These are phyloP conservation scores for Mohoua ochrocephala DNA, from an alignment of 2,113 vertebrate genomes.

Conservation along the genomic window DNA sequence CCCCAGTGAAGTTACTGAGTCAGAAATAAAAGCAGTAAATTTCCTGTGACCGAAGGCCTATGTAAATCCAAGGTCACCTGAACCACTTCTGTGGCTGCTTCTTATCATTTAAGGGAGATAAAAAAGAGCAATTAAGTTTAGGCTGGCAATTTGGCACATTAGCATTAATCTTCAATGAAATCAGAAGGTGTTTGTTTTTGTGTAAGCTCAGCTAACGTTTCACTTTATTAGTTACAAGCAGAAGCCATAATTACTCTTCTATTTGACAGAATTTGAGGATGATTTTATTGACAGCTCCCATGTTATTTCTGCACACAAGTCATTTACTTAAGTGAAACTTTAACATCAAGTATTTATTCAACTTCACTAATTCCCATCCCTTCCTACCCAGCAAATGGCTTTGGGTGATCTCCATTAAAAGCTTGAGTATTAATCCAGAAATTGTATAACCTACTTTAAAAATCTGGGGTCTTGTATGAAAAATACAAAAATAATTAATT, in stretches of 20 bases:
- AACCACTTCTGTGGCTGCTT: background rate
- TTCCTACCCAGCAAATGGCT: background rate
- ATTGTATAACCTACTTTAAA: background rate
- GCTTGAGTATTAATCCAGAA: background rate
- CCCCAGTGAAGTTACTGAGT: accelerated
- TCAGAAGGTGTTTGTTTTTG: slow-evolving; percentile 38
- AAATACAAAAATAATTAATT: background rate
- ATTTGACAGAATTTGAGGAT: slow-evolving; percentile 1
- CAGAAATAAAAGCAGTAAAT: background rate
- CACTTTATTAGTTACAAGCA: slow-evolving; percentile 10
- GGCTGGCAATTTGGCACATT: slow-evolving; percentile 50
- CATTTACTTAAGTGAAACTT: background rate
- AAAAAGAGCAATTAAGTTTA: slow-evolving; percentile 62
- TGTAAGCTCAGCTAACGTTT: slow-evolving; percentile 4
- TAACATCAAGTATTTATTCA: background rate
- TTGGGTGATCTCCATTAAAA: background rate
- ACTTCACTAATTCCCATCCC: background rate
- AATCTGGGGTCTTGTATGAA: background rate
- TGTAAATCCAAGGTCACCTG: slow-evolving; percentile 34
- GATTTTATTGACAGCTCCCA: slow-evolving; percentile 2
- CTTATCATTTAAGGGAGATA: slow-evolving; percentile 57
- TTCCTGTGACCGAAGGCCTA: background rate
- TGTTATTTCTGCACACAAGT: background rate
- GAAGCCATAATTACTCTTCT: slow-evolving; percentile 32
- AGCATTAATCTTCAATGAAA: slow-evolving; percentile 55